Evolutionary conservation across 2,888 invertebrate genomes (phyloP).

Genomic region (Lepidochrysops patricia): DNA sequence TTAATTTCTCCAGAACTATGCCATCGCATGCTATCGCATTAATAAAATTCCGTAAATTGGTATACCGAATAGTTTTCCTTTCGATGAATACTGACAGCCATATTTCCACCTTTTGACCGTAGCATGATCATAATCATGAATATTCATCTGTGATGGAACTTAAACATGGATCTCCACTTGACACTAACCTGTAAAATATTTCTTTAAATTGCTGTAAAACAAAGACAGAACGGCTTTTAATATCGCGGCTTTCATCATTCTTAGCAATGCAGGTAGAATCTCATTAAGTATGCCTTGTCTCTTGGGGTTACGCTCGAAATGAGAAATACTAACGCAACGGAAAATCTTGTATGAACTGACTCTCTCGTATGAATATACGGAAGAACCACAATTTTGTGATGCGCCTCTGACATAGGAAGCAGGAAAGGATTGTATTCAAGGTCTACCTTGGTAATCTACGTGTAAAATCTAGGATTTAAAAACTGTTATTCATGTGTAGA

Average conservation of each 20-base stretch:
- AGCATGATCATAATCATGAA: not conserved
- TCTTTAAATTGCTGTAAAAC: not conserved
- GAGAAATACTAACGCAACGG: not conserved
- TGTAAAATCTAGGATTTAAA: too few species aligned
- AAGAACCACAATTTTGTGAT: not conserved
- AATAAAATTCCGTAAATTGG: too few species aligned
- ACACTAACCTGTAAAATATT: not conserved
- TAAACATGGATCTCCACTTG: not conserved
- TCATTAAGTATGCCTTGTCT: not conserved
- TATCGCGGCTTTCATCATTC: not conserved
- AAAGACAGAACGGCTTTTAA: not conserved
- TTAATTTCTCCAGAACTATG: too few species aligned
- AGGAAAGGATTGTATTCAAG: too few species aligned
- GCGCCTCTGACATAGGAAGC: not conserved
- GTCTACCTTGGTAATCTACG: too few species aligned
- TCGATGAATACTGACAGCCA: too few species aligned
- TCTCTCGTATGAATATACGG: not conserved
- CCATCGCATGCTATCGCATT: too few species aligned
- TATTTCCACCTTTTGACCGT: too few species aligned
- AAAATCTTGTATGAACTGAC: not conserved
- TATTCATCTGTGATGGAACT: not conserved
- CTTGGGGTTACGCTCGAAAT: not conserved
- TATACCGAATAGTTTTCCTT: too few species aligned
- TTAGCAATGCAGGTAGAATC: not conserved
- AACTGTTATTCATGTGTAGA: too few species aligned